Evolutionary conservation across 2,888 invertebrate species (phyloP), one percentile per base, ranked within the genome.

Genomic region (Cetonia aurata): DNA sequence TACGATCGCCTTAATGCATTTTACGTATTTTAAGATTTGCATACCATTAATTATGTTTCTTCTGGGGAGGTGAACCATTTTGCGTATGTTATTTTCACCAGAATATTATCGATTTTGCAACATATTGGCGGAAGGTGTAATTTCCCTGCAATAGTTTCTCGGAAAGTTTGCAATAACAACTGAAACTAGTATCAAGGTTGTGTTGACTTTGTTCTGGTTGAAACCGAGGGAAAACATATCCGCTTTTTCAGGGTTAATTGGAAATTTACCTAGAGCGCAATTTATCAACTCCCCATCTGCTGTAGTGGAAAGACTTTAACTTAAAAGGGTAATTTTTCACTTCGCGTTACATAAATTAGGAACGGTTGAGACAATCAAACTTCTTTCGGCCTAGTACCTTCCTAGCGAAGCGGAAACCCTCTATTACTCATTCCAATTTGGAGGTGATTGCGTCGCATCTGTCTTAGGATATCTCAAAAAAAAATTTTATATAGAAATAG

Each of bases 311-410:
- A 25, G 9, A 53, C 53, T 25, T 53, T 31, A 31, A 15, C 8
- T 15, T 53, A 31, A 53, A 53, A 25, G 53, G 31, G 53, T 53
- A 53, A 53, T 53, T 25, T 25, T 53, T 53, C 31, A 53, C 53
- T 19, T 25, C n/a, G 53, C n/a, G 25, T 25, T 31, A 19, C 53
- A 53, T 53, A 53, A 53, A 31, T 53, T 53, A 53, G 9, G 52
- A 25, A 31, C 25, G 31, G 6, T n/a, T 53, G 53, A 53, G 53
- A 53, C 19, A 31, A 31, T 53, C 31, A 25, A 53, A 53, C n/a
- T 10, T 19, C 19, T 25, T 25, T 25, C 3, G 25, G 4, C 25
- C 25, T 25, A 25, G 4, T 25, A 25, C 4, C 25, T 25, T 25
- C 25, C 25, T 25, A 25, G 25, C 25, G 25, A 25, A 25, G 25